A percentile compares a stretch with the other conserved stretches of the same genome.
Conservation (phyloP, 2,113 vertebrate genomes). For the human region DNA sequence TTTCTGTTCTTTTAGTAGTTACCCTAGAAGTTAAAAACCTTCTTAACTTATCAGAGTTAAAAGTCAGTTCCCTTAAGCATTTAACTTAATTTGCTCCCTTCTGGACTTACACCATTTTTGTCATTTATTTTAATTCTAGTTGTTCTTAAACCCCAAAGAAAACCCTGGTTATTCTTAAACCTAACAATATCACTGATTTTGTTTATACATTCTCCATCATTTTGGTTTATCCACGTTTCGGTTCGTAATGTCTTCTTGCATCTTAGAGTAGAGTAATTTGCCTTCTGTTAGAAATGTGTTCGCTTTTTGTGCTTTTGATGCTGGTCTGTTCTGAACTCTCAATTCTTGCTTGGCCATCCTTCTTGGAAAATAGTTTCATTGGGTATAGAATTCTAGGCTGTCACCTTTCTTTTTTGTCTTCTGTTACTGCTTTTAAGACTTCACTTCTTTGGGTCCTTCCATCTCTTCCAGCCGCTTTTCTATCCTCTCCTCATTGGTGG, state of each 20-base stretch:
- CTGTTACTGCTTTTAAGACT: too few relatives aligned
- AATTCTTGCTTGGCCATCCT: not conserved
- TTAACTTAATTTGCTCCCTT: not conserved
- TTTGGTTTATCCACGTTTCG: not conserved
- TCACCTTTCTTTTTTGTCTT: too few relatives aligned
- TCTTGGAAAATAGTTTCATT: not conserved
- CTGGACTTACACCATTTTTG: not conserved
- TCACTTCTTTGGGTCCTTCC: too few relatives aligned
- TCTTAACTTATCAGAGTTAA: not conserved
- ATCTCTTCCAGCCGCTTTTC: too few relatives aligned
- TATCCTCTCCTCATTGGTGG: not conserved
- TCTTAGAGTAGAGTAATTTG: not conserved
- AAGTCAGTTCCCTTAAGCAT: not conserved
- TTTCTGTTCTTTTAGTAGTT: not conserved
- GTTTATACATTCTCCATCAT: not conserved
- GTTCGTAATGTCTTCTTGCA: not conserved
- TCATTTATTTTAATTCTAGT: not conserved
- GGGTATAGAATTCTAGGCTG: not conserved
- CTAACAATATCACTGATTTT: not conserved
- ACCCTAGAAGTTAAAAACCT: not conserved
- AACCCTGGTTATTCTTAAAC: not conserved
- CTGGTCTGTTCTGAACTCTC: not conserved
- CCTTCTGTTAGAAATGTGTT: not conserved
- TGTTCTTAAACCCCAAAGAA: not conserved
- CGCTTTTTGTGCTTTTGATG: not conserved